These are phyloP conservation scores for Acanthurus leucopareius DNA, from an alignment of 2,797 vertebrate species.

Conservation along the genomic window DNA sequence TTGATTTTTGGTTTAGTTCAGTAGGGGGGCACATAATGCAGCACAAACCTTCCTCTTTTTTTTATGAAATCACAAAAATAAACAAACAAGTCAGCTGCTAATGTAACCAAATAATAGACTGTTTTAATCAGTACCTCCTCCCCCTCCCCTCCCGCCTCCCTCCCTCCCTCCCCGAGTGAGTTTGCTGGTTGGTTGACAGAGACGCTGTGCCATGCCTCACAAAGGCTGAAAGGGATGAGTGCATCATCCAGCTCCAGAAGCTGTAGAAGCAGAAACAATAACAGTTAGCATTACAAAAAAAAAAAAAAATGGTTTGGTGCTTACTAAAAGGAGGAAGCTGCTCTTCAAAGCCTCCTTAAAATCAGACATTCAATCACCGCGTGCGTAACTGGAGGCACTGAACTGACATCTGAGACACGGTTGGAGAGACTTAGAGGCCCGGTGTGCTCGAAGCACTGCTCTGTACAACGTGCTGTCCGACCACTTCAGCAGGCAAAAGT, in stretches of 20 bases:
- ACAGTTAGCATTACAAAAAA: background rate
- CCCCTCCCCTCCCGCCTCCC: slow-evolving; percentile 7
- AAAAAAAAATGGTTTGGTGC: background rate
- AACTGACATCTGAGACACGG: background rate
- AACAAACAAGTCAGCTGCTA: slow-evolving; percentile 40
- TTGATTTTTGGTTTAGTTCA: slow-evolving; percentile 41
- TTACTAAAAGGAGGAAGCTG: background rate
- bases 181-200: slow-evolving; percentile 8
- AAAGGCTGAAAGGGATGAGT: slow-evolving; percentile 1
- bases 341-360: slow-evolving; percentile 9
- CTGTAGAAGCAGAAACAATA: background rate
- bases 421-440: background rate
- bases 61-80: background rate
- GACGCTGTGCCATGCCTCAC: background rate
- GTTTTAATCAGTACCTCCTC: slow-evolving; percentile 3
- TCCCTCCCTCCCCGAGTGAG: slow-evolving; percentile 42
- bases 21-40: slow-evolving; percentile 19
- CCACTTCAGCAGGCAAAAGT: background rate
- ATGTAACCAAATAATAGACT: slow-evolving; percentile 49
- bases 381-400: background rate
- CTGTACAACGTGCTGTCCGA: background rate
- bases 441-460: too few relatives aligned
- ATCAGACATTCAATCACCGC: background rate
- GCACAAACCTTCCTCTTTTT: too few relatives aligned
- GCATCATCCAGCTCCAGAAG: background rate